Evolutionary conservation across 30 jellyfish, hydroid and myxozoan genomes (phyloP), one percentile per base, ranked within the genome.

Genomic region (Chrysaora quinquecirrha): DNA sequence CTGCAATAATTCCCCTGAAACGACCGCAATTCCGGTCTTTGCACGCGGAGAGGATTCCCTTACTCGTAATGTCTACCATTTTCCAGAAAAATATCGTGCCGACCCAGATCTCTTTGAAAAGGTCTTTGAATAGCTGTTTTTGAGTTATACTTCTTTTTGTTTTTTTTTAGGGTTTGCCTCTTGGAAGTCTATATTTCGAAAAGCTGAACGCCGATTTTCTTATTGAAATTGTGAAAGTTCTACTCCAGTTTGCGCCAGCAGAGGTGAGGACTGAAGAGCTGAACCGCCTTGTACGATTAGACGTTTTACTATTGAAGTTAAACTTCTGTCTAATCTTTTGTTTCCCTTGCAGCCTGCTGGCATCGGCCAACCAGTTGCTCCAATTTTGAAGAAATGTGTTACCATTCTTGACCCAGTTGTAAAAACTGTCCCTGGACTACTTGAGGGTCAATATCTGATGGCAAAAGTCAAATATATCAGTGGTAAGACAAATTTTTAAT

Each of bases 351-450:
- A 91, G 98, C 99, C 99, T 19, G 84, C 97, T 0, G 96, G 96
- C 6, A 71, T 64, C 50, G 94, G 85, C 14, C 94, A 72, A 64
- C 78, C 91, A 7, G 79, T 34, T 27, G 62, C 96, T 14, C 93
- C 91, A 25, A 89, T 88, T 1, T 58, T 94, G 38, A 87, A 63
- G 78, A 68, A 66, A 60, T 86, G 97, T 24, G 34, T 72, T 19
- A 70, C 93, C 29, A 85, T 94, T 24, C 94, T 94, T 20, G 99
- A 87, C 24, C 99, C 99, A 0, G 75, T 94, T 20, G 87, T 87
- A 9, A 94, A 94, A 67, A 86, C 99, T 0, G 96, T 94, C 4
- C 99, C 99, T 30, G 99, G 99, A 0, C 82, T 85, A 18, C 76
- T 87, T 20, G 89, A 82, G n/a, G 97, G 97, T 24, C 90, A 81